These are phyloP conservation scores for Lepeophtheirus salmonis DNA, from an alignment of 1,140 invertebrate genomes.

Conservation along the genomic window DNA sequence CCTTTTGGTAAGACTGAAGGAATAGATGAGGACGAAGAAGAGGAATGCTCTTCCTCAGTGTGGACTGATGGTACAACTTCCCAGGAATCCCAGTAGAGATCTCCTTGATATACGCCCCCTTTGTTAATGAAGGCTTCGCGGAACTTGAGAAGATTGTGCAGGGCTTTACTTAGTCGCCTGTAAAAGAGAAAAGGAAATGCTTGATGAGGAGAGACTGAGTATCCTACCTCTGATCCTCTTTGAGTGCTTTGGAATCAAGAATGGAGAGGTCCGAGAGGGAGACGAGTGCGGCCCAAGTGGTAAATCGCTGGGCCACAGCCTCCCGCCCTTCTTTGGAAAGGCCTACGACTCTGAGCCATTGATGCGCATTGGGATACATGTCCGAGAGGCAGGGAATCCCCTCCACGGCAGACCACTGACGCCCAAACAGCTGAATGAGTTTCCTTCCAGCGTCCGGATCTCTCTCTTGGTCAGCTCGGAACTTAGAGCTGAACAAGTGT, in stretches of 20 bases:
- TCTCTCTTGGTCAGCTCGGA: slow-evolving; percentile 78
- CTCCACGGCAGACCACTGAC: slow-evolving; percentile 46
- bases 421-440: slow-evolving; percentile 74
- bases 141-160: slow-evolving; percentile 23
- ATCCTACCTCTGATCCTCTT: slow-evolving; percentile 15
- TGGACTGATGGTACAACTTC: slow-evolving; percentile 31
- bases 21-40: not conserved
- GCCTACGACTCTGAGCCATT: slow-evolving; percentile 80
- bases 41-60: not conserved
- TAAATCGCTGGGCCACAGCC: slow-evolving; percentile 25
- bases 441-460: slow-evolving; percentile 86
- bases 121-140: slow-evolving; percentile 16
- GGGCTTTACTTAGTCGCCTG: slow-evolving; percentile 35
- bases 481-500: slow-evolving; percentile 54
- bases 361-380: slow-evolving; percentile 46
- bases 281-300: slow-evolving; percentile 46
- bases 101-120: slow-evolving; percentile 29
- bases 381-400: slow-evolving; percentile 1
- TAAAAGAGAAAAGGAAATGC: slow-evolving; percentile 22
- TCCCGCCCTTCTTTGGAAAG: slow-evolving; percentile 46
- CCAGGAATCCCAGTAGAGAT: slow-evolving; percentile 84
- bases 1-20: not conserved
- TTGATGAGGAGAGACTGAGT: not conserved
- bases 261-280: too few species aligned
- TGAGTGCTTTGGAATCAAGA: slow-evolving; percentile 2